These are phyloP conservation scores for Gerris buenoi DNA, from an alignment of 1,140 invertebrate species.

Conservation along the genomic window DNA sequence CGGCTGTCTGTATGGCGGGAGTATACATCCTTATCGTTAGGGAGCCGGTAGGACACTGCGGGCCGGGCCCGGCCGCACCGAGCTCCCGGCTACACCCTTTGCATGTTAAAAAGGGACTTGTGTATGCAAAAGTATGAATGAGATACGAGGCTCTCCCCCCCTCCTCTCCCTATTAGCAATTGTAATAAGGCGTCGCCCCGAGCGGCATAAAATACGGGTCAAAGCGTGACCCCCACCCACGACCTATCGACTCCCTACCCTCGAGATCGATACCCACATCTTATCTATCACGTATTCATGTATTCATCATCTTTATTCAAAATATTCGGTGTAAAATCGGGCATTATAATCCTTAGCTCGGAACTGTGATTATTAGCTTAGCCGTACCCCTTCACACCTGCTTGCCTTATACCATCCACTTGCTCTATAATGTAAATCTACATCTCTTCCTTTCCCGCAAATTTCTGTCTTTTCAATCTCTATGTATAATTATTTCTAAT, in stretches of 20 bases:
- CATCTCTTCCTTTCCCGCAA: too few relatives aligned
- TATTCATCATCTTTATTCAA: constrained; percentile 6
- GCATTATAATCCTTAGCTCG: background rate
- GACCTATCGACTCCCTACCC: background rate
- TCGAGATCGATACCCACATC: background rate
- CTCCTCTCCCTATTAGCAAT: constrained; percentile 22
- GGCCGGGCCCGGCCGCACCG: constrained; percentile 8
- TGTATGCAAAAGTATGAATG: constrained; percentile 26
- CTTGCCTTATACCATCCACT: too few relatives aligned
- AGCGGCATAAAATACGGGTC: constrained; percentile 20
- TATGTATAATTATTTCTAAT: too few relatives aligned
- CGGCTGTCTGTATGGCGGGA: constrained; percentile 4
- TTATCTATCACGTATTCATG: background rate
- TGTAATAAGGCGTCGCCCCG: constrained; percentile 22
- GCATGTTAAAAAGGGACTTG: constrained; percentile 27
- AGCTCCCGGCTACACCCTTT: constrained; percentile 20
- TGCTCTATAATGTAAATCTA: too few relatives aligned
- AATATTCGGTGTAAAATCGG: background rate
- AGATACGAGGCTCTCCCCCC: constrained; percentile 15
- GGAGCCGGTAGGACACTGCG: constrained; percentile 15
- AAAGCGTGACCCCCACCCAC: constrained; percentile 7
- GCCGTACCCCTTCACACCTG: background rate
- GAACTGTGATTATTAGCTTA: background rate
- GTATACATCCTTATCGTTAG: constrained; percentile 10
- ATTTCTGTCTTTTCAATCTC: too few relatives aligned